Conservation (phyloP, 92 coral and sea anemone species). For the Siderastrea siderea region DNA sequence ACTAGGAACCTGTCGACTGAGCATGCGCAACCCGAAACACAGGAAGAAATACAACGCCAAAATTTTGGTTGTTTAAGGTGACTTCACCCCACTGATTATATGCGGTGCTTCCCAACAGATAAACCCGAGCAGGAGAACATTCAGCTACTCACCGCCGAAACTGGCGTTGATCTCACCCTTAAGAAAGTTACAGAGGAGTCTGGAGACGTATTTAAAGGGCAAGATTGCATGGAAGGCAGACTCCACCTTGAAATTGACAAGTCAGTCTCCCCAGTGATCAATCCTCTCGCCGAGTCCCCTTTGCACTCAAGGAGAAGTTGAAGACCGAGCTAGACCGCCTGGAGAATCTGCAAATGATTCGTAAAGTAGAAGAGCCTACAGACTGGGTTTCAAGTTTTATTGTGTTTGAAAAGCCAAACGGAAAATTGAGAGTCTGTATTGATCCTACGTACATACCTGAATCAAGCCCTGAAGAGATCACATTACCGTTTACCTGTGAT, state of each 20-base stretch:
- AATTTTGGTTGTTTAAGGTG: constrained; percentile 60
- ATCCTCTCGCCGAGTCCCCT: constrained; percentile 21
- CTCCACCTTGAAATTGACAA: constrained; percentile 22
- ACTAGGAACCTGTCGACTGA: constrained; percentile 47
- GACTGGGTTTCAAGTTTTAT: constrained; percentile 33
- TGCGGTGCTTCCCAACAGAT: constrained; percentile 55
- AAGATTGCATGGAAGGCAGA: constrained; percentile 6
- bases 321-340: constrained; percentile 23
- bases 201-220: neutral
- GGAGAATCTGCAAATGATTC: constrained; percentile 12
- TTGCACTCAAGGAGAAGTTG: constrained; percentile 19
- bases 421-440: constrained; percentile 27
- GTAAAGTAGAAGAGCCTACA: constrained; percentile 16
- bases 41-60: constrained; percentile 45
- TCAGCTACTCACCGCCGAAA: too few species aligned
- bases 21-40: constrained; percentile 66
- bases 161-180: too few species aligned
- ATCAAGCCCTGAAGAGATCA: constrained; percentile 19
- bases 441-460: neutral
- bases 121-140: neutral
- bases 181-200: too few species aligned
- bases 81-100: constrained; percentile 46
- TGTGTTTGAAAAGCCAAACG: constrained; percentile 23
- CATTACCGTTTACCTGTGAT: constrained; percentile 34
- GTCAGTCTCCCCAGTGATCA: constrained; percentile 19